Evolutionary conservation across 2,797 vertebrate genomes (phyloP).

Genomic region (Eulemur rubriventer): DNA sequence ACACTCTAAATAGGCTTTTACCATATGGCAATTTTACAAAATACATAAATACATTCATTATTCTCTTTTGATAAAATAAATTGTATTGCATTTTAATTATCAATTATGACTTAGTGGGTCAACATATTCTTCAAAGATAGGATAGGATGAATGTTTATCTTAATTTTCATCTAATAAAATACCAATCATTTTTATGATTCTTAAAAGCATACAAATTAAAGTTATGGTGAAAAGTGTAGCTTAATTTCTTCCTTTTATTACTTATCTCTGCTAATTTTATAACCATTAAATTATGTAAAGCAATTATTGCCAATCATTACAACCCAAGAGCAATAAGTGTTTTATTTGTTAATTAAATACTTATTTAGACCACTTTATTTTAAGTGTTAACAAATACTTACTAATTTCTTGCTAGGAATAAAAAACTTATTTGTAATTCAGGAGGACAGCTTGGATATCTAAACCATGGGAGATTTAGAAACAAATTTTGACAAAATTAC

Average conservation of each 20-base stretch:
- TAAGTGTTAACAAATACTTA: constrained; percentile 72
- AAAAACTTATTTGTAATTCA: constrained; percentile 49
- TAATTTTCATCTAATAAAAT: constrained; percentile 65
- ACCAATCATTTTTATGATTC: constrained; percentile 35
- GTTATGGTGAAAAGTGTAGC: constrained; percentile 22
- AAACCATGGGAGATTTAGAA: neutral
- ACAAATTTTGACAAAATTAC: constrained; percentile 46
- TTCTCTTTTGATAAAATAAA: constrained; percentile 47
- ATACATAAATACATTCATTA: neutral
- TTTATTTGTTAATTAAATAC: constrained; percentile 77
- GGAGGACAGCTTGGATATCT: neutral
- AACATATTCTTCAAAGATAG: constrained; percentile 34
- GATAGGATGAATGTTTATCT: constrained; percentile 35
- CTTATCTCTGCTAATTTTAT: constrained; percentile 58
- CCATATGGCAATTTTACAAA: constrained; percentile 45
- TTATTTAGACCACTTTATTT: constrained; percentile 63
- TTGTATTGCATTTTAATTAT: constrained; percentile 26
- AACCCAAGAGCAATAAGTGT: constrained; percentile 62
- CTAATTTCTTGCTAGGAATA: neutral
- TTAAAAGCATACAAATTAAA: constrained; percentile 52
- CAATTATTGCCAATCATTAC: constrained; percentile 73
- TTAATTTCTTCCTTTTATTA: constrained; percentile 20
- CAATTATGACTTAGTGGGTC: neutral
- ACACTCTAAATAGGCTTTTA: neutral
- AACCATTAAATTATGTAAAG: constrained; percentile 46